phyloP scores from a whole-genome alignment of 2,113 vertebrate genomes.

The Electrona antarctica region DNA sequence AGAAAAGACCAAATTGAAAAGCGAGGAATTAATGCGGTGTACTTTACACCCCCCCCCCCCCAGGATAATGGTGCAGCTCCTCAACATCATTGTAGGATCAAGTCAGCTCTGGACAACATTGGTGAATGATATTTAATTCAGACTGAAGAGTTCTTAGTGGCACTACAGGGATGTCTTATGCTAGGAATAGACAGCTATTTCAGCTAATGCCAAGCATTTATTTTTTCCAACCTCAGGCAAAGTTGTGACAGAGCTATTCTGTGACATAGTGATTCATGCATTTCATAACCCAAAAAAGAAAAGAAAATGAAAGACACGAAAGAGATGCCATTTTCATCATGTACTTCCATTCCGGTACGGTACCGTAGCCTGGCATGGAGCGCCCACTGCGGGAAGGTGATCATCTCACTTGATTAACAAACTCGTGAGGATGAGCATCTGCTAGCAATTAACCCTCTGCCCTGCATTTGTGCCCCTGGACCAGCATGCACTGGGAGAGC shows the following conservation, averaged over 20 bases:
- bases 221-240: no score
- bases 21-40: not conserved
- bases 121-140: not conserved
- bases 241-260: not conserved
- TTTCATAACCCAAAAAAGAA: no score
- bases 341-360: not conserved
- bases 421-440: conserved; percentile 68
- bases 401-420: conserved; percentile 69
- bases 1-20: not conserved
- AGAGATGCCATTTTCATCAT: not conserved
- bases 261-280: no score
- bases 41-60: not conserved
- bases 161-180: not conserved
- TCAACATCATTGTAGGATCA: conserved; percentile 17
- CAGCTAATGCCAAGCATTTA: no score
- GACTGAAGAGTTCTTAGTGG: not conserved
- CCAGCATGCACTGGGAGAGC: conserved; percentile 49
- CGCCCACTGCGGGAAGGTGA: conserved; percentile 42
- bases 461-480: conserved; percentile 54
- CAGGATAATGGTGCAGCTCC: not conserved
- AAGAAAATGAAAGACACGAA: no score
- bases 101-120: not conserved
- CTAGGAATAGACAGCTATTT: not conserved
- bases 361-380: conserved; percentile 15
- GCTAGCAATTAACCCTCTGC: conserved; percentile 73